A percentile compares a stretch with the other conserved stretches of the same genome.
Evolutionary conservation across 2,888 invertebrate genomes (phyloP).

Genomic region (Tipula lateralis): DNA sequence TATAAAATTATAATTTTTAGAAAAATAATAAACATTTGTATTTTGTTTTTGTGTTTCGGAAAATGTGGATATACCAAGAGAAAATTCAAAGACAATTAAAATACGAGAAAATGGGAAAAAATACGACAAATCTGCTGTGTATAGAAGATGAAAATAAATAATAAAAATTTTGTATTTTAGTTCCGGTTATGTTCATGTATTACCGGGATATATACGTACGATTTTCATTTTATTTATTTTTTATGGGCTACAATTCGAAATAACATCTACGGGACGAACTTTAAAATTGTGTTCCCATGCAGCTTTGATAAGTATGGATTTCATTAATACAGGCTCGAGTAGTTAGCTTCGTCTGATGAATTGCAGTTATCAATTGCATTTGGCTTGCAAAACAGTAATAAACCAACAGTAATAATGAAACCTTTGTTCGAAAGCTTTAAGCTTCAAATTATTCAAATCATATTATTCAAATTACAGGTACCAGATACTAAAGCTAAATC

Average conservation of each 20-base stretch:
- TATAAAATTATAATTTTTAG: slow-evolving; percentile 5
- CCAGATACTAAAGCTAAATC: too few species aligned
- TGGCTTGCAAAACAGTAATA: too few species aligned
- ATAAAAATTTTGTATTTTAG: background rate
- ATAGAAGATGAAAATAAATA: background rate
- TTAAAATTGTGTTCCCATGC: too few species aligned
- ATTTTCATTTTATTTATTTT: background rate
- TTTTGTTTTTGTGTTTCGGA: background rate
- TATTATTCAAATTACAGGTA: too few species aligned
- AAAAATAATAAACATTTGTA: slow-evolving; percentile 12
- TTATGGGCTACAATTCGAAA: background rate
- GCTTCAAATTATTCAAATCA: too few species aligned
- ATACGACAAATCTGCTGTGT: background rate
- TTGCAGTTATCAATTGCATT: too few species aligned
- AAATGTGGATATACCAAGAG: background rate
- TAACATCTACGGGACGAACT: background rate
- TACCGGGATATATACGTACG: background rate
- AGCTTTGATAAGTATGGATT: too few species aligned
- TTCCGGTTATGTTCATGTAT: background rate
- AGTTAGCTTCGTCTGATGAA: too few species aligned
- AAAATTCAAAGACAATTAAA: background rate
- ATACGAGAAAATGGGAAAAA: background rate
- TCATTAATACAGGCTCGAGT: too few species aligned
- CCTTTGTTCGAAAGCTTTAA: too few species aligned
- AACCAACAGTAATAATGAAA: too few species aligned